Base-by-base conservation (phyloP, 2,797 vertebrate genomes). In the Sylvia borin region DNA sequence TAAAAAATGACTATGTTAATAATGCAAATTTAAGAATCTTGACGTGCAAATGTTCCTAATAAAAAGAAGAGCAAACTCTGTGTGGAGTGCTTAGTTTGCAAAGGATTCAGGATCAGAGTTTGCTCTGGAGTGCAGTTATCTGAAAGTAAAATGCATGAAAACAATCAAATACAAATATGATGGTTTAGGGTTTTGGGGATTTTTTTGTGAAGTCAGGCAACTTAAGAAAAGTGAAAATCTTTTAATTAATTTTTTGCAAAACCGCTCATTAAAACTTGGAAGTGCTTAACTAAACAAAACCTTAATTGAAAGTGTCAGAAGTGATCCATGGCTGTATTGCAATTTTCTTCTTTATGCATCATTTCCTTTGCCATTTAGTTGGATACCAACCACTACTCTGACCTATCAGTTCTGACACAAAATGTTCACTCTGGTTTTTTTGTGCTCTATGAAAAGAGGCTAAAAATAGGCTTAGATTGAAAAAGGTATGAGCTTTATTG, bases 261-360 rank as follows among this genome's bases (percentile, higher is more conserved):
- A 73, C 40, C 9, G 3, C 92, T 97, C 74, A 96, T 97, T 97
- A 96, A 93, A 94, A 96, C 77, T 84, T 91, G 20, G 75, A 96
- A 94, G 73, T 92, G 60, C 92, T 95, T 97, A 96, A 96, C 92
- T 96, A 96, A 98, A 97, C 95, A 97, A 93, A 97, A 94, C 61
- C 42, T 64, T 96, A 97, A 96, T 96, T 92, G 73, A 91, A 97
- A 93, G 85, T 96, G 95, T 95, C 96, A 97, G 90, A 96, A 95
- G 82, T 95, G 96, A 96, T 97, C 94, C 73, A 93, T 48, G 9
- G 57, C 93, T 95, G 89, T 64, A 76, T 90, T 97, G 77, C 91
- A 89, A 51, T 97, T 97, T 95, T 93, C 79, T 91, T 88, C 90
- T 98, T 96, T 85, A 68, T 76, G 89, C 94, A 91, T 94, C 48